A percentile compares a stretch with the other conserved stretches of the same genome.
phyloP scores from a whole-genome alignment of 2,113 vertebrate genomes.

The Salvator merianae region DNA sequence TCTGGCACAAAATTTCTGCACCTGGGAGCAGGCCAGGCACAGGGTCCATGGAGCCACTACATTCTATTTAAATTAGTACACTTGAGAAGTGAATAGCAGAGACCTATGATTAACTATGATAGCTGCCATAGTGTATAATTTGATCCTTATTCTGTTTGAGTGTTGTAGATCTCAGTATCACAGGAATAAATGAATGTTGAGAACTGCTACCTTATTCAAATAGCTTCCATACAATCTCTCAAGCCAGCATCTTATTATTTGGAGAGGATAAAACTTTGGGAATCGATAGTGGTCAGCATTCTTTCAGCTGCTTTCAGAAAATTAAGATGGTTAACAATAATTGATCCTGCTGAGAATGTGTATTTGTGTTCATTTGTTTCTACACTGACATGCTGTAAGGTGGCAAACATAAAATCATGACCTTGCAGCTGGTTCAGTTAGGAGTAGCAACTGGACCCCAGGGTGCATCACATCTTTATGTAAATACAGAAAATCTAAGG shows the following conservation, averaged over 20 bases:
- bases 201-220: neutral
- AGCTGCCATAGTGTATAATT: neutral
- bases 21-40: no score
- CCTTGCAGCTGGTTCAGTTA: neutral
- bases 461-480: neutral
- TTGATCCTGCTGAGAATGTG: constrained; percentile 17
- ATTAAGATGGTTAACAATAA: constrained; percentile 1
- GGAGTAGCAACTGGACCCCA: neutral
- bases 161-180: neutral
- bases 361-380: fast-evolving
- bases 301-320: neutral
- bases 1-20: no score
- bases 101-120: neutral
- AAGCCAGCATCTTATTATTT: neutral
- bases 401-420: constrained; percentile 6
- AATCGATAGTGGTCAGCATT: fast-evolving
- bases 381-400: neutral
- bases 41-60: no score
- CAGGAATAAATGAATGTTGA: neutral
- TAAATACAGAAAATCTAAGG: neutral
- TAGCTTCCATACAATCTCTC: neutral
- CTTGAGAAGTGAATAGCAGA: neutral
- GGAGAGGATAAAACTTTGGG: neutral
- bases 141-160: neutral
- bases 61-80: no score